Evolutionary conservation across 2,888 invertebrate species (phyloP).

Genomic region (Serripes groenlandicus): DNA sequence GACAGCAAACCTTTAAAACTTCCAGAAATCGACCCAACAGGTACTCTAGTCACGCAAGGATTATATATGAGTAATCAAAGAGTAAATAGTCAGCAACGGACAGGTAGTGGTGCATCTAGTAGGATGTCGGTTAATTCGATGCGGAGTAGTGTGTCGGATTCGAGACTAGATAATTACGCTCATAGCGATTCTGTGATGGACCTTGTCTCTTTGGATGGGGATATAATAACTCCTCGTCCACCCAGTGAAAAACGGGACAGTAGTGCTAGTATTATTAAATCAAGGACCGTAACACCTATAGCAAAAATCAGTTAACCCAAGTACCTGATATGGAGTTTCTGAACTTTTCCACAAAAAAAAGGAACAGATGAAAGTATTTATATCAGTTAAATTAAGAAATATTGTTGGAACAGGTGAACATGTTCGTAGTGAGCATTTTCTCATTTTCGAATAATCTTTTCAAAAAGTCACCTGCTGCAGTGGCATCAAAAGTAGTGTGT

Average conservation of each 20-base stretch:
- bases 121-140: conserved; percentile 45
- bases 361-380: too few species aligned
- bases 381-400: too few species aligned
- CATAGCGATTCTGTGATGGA: conserved; percentile 64
- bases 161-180: conserved; percentile 41
- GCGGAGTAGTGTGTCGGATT: conserved; percentile 64
- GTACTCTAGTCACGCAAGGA: conserved; percentile 78
- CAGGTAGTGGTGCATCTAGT: conserved; percentile 58
- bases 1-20: conserved; percentile 70
- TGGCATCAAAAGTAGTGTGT: too few species aligned
- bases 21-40: conserved; percentile 77
- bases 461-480: too few species aligned
- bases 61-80: conserved; percentile 60
- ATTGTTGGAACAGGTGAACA: too few species aligned
- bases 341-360: too few species aligned
- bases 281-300: conserved; percentile 52
- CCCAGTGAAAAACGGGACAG: conserved; percentile 59
- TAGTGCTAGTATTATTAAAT: conserved; percentile 44
- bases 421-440: too few species aligned
- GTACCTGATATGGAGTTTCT: too few species aligned
- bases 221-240: conserved; percentile 68
- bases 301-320: too few species aligned
- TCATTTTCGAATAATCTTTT: too few species aligned
- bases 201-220: conserved; percentile 69
- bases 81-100: conserved; percentile 33